Evolutionary conservation across 2,113 vertebrate genomes (phyloP).

Genomic region (Peromyscus maniculatus): DNA sequence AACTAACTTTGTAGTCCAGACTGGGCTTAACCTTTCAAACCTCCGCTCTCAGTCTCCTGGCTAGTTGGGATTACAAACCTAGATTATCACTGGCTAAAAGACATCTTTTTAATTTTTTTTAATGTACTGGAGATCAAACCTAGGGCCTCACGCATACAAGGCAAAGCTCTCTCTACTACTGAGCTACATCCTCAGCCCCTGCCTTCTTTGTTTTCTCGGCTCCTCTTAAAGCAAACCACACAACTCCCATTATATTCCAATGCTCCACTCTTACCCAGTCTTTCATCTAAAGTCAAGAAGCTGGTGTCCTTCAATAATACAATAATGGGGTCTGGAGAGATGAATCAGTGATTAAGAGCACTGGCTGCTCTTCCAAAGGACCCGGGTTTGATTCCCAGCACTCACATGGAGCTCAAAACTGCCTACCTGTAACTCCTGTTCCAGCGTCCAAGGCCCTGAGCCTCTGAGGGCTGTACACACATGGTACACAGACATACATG

Average conservation of each 20-base stretch:
- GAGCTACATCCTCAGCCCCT: neutral
- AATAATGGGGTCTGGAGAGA: neutral
- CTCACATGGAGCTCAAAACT: neutral
- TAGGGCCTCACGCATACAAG: neutral
- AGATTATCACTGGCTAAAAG: neutral
- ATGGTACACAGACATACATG: too few species aligned
- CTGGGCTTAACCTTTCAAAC: neutral
- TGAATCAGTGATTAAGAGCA: neutral
- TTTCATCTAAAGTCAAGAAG: slow-evolving; percentile 20
- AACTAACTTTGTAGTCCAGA: neutral
- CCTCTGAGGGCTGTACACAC: too few species aligned
- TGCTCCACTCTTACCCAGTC: neutral
- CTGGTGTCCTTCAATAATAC: slow-evolving; percentile 35
- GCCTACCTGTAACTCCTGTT: neutral
- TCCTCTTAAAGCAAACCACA: slow-evolving; percentile 15
- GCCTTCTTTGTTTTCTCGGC: neutral
- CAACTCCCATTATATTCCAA: slow-evolving; percentile 23
- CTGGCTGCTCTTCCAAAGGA: neutral
- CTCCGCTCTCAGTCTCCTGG: neutral
- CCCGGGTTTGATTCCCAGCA: neutral
- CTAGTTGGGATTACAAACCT: neutral
- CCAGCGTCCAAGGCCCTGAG: neutral
- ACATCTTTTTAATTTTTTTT: neutral
- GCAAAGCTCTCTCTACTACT: neutral
- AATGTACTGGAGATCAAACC: neutral